Evolutionary conservation across 2,797 vertebrate genomes (phyloP), one percentile per base, ranked within the genome.

Genomic region (Ptychobarbus kaznakovi): DNA sequence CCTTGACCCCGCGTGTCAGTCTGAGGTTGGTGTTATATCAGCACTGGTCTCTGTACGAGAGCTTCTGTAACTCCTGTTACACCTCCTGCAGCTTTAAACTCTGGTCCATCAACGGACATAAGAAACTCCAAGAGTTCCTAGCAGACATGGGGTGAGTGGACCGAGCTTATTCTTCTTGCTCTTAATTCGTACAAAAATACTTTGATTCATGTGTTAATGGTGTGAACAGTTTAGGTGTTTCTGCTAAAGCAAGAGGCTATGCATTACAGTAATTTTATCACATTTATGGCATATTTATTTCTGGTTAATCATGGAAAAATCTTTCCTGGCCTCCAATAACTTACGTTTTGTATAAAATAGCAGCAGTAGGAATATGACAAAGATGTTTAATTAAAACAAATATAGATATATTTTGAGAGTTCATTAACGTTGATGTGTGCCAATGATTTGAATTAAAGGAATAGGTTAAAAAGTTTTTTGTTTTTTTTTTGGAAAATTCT

Each of bases 31-130:
- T 93, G 0, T 96, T 99, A 28, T 99, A 99, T 79, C 98, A 99
- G 90, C 98, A 99, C 90, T 99, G 98, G 98, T 98, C 97, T 81
- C 93, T 99, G 3, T 98, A 96, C 0, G 98, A 99, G 91, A 99
- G 98, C 91, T 96, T 99, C 82, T 97, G 95, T 86, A 99, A 99
- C 89, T 99, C 98, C 12, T 97, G 94, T 20, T 99, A 99, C 91
- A 99, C 98, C 0, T 96, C 96, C 1, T 96, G 98, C 87, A 94
- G 90, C 91, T 95, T 99, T 87, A 98, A 97, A 86, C 96, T 99
- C 5, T 99, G 98, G 98, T 98, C 98, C 0, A 94, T 97, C 42
- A 97, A 98, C 0, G 98, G 98, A 2, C 97, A 99, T 91, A 99
- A 99, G 93, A 97, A 95, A 65, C 97, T 99, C 16, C 98, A 97